Percentiles rank a stretch among this genome's conserved stretches.
phyloP scores from a whole-genome alignment of 2,888 invertebrate genomes.

The Hypselothyrea guttata region DNA sequence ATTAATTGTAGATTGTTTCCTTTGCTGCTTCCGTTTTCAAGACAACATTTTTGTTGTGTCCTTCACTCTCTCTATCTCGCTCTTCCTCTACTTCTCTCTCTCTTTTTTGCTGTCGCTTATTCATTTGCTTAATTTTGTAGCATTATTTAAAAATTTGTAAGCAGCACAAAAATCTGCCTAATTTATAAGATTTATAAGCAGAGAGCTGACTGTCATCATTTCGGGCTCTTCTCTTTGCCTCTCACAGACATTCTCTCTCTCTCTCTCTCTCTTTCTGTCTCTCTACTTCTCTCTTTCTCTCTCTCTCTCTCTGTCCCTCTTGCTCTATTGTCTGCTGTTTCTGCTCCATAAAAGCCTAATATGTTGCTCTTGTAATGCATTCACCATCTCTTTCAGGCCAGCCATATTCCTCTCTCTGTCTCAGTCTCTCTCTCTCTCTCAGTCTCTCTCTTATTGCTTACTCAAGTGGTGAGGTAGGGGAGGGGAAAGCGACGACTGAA shows the following conservation, averaged over 20 bases:
- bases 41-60: too few species aligned
- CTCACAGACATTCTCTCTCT: too few species aligned
- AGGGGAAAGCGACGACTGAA: not conserved
- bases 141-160: constrained; percentile 33
- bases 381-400: constrained; percentile 18
- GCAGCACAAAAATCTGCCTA: constrained; percentile 36
- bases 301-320: not conserved
- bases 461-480: constrained; percentile 17
- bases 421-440: not conserved
- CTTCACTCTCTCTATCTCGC: not conserved
- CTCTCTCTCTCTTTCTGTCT: too few species aligned
- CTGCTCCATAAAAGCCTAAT: constrained; percentile 60
- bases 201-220: constrained; percentile 42
- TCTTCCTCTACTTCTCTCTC: not conserved
- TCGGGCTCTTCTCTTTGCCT: constrained; percentile 3
- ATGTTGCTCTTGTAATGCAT: constrained; percentile 42
- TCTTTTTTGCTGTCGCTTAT: constrained; percentile 5
- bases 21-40: too few species aligned
- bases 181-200: constrained; percentile 54
- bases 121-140: constrained; percentile 25
- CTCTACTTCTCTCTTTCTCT: not conserved
- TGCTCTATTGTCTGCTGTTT: constrained; percentile 9
- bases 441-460: not conserved
- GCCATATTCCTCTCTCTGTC: too few species aligned
- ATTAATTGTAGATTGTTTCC: too few species aligned